Conservation (phyloP, 2,888 invertebrate genomes). For the Hydropsyche betteni region DNA sequence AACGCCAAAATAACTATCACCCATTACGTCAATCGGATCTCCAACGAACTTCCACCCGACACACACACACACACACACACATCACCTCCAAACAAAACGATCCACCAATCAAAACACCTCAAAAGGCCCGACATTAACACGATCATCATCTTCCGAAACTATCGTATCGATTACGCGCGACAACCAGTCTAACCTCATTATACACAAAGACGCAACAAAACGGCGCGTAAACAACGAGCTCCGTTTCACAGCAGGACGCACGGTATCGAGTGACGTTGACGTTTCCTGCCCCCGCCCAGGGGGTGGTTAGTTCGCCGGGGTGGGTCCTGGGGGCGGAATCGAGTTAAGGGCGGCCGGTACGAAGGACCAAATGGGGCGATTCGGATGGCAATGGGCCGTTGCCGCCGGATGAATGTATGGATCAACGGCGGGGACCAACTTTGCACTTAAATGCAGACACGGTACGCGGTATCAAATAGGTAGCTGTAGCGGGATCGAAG, state of each 20-base stretch:
- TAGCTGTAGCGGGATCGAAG: background rate
- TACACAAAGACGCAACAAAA: constrained; percentile 30
- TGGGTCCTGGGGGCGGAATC: constrained; percentile 31
- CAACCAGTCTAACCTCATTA: constrained; percentile 22
- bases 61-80: too few relatives aligned
- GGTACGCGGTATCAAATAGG: constrained; percentile 18
- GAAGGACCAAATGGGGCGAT: constrained; percentile 49
- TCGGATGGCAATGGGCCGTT: constrained; percentile 50
- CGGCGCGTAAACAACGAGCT: constrained; percentile 43
- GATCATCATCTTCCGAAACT: too few relatives aligned
- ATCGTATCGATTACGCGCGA: constrained; percentile 1
- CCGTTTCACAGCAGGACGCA: background rate
- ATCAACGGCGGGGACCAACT: constrained; percentile 49
- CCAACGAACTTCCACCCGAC: too few relatives aligned
- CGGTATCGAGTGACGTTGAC: constrained; percentile 35
- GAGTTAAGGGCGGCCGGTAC: constrained; percentile 39
- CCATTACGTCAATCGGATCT: too few relatives aligned
- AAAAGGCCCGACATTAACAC: too few relatives aligned
- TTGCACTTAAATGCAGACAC: constrained; percentile 51
- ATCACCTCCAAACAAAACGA: too few relatives aligned
- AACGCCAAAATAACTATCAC: too few relatives aligned
- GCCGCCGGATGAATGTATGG: constrained; percentile 47
- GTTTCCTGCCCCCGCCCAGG: constrained; percentile 29
- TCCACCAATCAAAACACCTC: too few relatives aligned
- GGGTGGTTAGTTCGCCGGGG: constrained; percentile 10